These are phyloP conservation scores for Molossus molossus DNA, from an alignment of 2,797 vertebrate species.

Conservation along the genomic window DNA sequence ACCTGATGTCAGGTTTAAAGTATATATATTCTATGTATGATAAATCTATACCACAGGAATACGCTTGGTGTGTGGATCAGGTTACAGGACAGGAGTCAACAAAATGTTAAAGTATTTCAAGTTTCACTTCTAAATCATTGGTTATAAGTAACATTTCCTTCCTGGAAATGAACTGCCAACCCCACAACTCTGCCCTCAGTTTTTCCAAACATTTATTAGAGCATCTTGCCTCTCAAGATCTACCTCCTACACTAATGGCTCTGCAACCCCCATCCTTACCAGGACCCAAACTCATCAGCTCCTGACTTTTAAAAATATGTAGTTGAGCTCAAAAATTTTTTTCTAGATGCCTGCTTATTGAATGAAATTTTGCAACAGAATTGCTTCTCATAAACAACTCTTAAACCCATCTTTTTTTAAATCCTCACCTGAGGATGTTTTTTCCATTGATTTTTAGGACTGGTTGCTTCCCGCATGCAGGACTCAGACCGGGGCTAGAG, in stretches of 20 bases:
- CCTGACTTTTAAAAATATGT: background rate
- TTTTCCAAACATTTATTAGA: background rate
- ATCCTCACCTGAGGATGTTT: no score
- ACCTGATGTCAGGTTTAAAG: background rate
- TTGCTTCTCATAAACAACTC: constrained; percentile 52
- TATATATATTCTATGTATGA: background rate
- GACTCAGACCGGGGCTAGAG: no score
- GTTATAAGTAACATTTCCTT: background rate
- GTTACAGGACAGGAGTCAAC: background rate
- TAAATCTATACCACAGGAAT: background rate
- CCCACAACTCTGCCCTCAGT: background rate
- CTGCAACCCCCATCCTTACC: background rate
- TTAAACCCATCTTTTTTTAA: background rate
- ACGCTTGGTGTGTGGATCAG: background rate
- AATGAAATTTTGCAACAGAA: constrained; percentile 58
- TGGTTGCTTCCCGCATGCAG: background rate
- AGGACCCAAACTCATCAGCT: constrained; percentile 25
- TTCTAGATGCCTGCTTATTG: constrained; percentile 1
- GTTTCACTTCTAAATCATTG: background rate
- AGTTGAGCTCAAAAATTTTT: background rate
- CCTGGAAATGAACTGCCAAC: background rate
- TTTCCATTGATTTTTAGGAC: no score
- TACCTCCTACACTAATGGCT: background rate
- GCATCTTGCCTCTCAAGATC: background rate
- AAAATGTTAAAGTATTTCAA: background rate